phyloP scores from a whole-genome alignment of 2,797 vertebrate genomes.

The Myotis findleyi region DNA sequence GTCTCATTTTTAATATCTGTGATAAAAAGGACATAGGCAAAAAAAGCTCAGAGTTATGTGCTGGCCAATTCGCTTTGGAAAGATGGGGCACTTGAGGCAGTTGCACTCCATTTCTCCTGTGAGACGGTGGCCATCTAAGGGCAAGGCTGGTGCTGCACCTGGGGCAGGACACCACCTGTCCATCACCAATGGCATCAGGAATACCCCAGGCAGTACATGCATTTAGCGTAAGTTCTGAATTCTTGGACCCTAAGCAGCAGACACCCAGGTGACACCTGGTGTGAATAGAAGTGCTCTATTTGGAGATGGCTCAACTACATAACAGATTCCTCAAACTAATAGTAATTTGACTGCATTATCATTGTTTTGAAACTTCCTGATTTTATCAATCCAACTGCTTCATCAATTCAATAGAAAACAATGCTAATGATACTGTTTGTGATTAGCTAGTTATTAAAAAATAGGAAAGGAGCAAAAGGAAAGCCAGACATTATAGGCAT shows the following conservation, averaged over 20 bases:
- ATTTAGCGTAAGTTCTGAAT: neutral
- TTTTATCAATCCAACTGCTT: neutral
- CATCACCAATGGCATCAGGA: neutral
- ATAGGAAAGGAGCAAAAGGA: neutral
- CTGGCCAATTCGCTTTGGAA: neutral
- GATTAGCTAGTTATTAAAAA: neutral
- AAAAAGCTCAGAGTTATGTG: neutral
- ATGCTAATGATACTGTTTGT: neutral
- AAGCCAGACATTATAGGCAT: neutral
- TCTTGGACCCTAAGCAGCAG: neutral
- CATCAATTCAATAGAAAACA: neutral
- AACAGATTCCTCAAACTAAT: neutral
- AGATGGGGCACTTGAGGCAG: conserved; percentile 51
- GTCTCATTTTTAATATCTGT: neutral
- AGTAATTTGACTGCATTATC: neutral
- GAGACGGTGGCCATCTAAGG: neutral
- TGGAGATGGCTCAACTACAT: neutral
- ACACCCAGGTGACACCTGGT: neutral
- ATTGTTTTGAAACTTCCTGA: neutral
- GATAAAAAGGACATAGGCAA: neutral
- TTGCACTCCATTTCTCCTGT: conserved; percentile 46
- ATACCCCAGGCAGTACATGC: neutral
- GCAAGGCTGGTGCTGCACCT: neutral
- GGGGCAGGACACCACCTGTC: neutral
- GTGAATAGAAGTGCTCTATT: neutral